phyloP scores from a whole-genome alignment of 2,888 invertebrate genomes.

The Oxytorus armatus region DNA sequence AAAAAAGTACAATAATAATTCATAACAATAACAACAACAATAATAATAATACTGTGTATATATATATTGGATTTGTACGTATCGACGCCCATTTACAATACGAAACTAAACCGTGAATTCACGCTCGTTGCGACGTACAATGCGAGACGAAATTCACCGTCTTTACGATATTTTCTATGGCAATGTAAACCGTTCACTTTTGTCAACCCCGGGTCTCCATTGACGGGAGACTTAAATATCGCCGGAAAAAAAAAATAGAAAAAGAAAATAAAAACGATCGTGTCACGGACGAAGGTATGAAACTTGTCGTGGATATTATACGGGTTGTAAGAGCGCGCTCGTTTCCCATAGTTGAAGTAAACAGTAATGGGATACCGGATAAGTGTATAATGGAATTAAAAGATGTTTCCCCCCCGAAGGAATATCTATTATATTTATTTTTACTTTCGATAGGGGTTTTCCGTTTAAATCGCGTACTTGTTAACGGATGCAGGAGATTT shows the following conservation, averaged over 20 bases:
- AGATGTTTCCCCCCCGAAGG: slow-evolving; percentile 5
- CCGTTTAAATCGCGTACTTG: neutral
- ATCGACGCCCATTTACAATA: slow-evolving; percentile 80
- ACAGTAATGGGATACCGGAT: slow-evolving; percentile 49
- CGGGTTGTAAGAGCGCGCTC: slow-evolving; percentile 41
- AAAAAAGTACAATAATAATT: slow-evolving; percentile 27
- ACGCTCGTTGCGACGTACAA: slow-evolving; percentile 20
- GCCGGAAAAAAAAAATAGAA: slow-evolving; percentile 8
- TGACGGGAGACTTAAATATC: slow-evolving; percentile 50
- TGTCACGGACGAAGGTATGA: slow-evolving; percentile 51
- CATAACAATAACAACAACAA: neutral
- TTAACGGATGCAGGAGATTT: slow-evolving; percentile 5
- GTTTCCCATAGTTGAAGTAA: slow-evolving; percentile 58
- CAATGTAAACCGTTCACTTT: slow-evolving; percentile 39
- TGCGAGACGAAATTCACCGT: slow-evolving; percentile 17
- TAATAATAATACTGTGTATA: slow-evolving; percentile 67
- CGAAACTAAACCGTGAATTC: slow-evolving; percentile 57
- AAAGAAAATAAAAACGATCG: neutral
- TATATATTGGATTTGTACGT: slow-evolving; percentile 81
- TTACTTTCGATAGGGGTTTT: too few relatives aligned
- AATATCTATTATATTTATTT: slow-evolving; percentile 21
- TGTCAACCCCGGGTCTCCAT: slow-evolving; percentile 47
- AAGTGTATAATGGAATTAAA: slow-evolving; percentile 18
- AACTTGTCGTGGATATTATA: slow-evolving; percentile 58
- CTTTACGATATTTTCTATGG: slow-evolving; percentile 11